Evolutionary conservation across 1,140 invertebrate species (phyloP).

Genomic region (Pseudobourletiella spinata): DNA sequence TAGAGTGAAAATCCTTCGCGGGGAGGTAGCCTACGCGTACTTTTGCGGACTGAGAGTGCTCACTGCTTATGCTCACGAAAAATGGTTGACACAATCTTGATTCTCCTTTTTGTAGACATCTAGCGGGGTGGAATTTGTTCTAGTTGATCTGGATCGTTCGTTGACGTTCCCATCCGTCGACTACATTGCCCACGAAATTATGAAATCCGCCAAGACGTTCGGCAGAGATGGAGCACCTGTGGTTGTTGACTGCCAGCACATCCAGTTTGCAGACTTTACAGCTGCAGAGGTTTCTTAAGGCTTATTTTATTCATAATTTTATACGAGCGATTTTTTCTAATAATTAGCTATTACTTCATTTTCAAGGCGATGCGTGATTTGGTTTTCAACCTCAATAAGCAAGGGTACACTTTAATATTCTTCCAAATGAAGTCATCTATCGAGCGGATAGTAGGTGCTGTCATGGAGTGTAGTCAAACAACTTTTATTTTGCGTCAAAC

Average conservation of each 20-base stretch:
- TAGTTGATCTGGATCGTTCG: slow-evolving; percentile 61
- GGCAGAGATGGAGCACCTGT: slow-evolving; percentile 47
- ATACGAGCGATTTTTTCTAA: no score
- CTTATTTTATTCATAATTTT: no score
- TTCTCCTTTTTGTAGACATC: no score
- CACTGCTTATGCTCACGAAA: no score
- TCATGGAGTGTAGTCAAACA: not conserved
- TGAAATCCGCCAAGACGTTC: slow-evolving; percentile 52
- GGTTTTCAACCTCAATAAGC: not conserved
- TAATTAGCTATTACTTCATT: no score
- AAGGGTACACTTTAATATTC: not conserved
- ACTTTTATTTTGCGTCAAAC: not conserved
- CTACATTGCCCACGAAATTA: slow-evolving; percentile 61
- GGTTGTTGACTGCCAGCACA: slow-evolving; percentile 52
- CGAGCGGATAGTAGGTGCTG: not conserved
- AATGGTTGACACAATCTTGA: no score
- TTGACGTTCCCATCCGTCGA: slow-evolving; percentile 67
- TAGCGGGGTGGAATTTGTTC: slow-evolving; percentile 48
- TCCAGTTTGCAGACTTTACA: slow-evolving; percentile 37
- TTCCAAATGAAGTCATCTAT: not conserved
- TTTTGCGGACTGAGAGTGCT: no score
- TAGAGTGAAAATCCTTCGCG: slow-evolving; percentile 55
- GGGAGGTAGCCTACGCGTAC: no score
- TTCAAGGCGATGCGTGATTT: slow-evolving; percentile 57
- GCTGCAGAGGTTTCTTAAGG: slow-evolving; percentile 35